A percentile compares a stretch with the other conserved stretches of the same genome.
These are phyloP conservation scores for Drosophila simulans DNA, from an alignment of 1,140 invertebrate genomes.

Conservation along the genomic window DNA sequence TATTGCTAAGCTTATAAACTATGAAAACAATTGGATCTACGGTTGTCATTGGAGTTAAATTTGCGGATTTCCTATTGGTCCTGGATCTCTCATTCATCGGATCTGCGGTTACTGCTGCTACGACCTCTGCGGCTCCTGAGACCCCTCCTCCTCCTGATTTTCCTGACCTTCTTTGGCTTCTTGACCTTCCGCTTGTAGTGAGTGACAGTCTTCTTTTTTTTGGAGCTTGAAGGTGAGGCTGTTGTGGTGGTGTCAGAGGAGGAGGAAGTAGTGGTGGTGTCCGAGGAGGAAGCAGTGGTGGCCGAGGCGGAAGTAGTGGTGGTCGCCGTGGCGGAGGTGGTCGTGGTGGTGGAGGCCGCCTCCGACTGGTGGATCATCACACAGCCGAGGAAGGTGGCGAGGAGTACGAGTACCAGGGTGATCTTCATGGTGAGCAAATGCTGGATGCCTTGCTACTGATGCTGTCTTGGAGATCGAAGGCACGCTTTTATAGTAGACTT, in stretches of 20 bases:
- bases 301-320: neutral
- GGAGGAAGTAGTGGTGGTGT: neutral
- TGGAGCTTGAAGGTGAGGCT: neutral
- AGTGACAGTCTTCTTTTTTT: neutral
- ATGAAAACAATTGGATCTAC: no score
- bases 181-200: neutral
- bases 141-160: neutral
- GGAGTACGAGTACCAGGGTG: constrained; percentile 1
- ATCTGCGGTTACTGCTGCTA: neutral
- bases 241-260: neutral
- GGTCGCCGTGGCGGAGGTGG: neutral
- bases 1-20: no score
- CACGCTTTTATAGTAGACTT: neutral
- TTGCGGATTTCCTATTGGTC: neutral
- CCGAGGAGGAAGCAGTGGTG: neutral
- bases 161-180: neutral
- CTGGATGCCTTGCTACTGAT: constrained; percentile 9
- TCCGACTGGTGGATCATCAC: constrained; percentile 1
- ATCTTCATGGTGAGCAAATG: constrained; percentile 11
- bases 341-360: neutral
- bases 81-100: neutral
- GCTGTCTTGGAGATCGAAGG: neutral
- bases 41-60: no score
- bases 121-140: neutral
- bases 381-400: neutral